These are phyloP conservation scores for Myopa testacea DNA, from an alignment of 2,888 invertebrate species.

Conservation along the genomic window DNA sequence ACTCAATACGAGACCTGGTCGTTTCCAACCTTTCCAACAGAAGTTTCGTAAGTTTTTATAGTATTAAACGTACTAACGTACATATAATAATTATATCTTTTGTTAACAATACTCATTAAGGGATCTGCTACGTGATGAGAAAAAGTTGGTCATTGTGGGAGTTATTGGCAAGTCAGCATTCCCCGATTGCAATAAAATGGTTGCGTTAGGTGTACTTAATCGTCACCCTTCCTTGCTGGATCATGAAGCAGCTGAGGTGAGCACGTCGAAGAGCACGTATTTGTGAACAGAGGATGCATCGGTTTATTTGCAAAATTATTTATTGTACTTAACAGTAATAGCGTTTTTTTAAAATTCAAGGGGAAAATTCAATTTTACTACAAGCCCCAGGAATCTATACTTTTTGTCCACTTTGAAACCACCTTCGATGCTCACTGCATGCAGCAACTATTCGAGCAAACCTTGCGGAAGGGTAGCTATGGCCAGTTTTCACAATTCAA, in stretches of 20 bases:
- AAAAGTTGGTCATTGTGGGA: conserved; percentile 63
- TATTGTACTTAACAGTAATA: no score
- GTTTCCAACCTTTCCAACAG: conserved; percentile 57
- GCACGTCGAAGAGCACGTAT: background rate
- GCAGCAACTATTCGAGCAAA: conserved; percentile 54
- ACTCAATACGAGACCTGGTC: conserved; percentile 55
- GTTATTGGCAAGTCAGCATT: conserved; percentile 65
- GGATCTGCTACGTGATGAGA: conserved; percentile 56
- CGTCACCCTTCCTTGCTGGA: conserved; percentile 54
- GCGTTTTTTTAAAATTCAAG: conserved; percentile 54
- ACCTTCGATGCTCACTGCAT: conserved; percentile 62
- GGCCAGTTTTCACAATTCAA: conserved; percentile 61
- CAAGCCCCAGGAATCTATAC: conserved; percentile 70
- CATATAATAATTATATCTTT: conserved; percentile 2
- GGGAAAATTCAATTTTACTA: conserved; percentile 73
- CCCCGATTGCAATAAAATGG: conserved; percentile 66
- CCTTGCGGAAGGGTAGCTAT: conserved; percentile 63
- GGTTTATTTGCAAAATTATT: background rate
- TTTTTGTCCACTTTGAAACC: conserved; percentile 71
- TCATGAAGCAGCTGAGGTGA: conserved; percentile 55
- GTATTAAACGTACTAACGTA: background rate
- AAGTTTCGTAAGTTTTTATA: conserved; percentile 53
- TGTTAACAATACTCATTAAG: conserved; percentile 45
- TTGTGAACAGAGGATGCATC: background rate
- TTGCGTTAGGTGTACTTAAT: conserved; percentile 58